Evolutionary conservation across 2,888 invertebrate species (phyloP).

Genomic region (Dione vanillae): DNA sequence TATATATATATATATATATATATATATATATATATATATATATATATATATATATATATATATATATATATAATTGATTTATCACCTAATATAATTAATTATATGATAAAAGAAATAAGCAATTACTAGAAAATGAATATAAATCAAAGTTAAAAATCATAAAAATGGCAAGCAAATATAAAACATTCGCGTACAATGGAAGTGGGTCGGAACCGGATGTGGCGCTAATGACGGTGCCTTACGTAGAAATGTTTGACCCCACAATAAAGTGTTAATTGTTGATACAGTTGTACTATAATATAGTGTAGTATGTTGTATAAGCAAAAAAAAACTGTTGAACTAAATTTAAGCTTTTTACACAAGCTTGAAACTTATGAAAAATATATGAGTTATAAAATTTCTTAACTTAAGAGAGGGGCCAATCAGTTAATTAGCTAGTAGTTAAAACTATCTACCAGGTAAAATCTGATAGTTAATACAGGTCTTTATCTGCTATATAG

Average conservation of each 20-base stretch:
- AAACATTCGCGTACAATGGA: conserved; percentile 50
- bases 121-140: neutral
- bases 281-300: neutral
- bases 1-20: no score
- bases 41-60: no score
- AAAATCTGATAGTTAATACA: no score
- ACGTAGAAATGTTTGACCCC: conserved; percentile 23
- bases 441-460: no score
- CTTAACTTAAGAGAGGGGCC: no score
- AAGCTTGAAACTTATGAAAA: neutral
- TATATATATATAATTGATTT: no score
- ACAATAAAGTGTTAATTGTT: conserved; percentile 30
- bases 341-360: neutral
- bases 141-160: conserved; percentile 41
- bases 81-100: no score
- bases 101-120: neutral
- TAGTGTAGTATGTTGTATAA: neutral
- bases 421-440: no score
- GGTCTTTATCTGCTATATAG: no score
- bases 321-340: neutral
- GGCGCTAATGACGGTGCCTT: conserved; percentile 64
- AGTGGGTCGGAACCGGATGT: conserved; percentile 54
- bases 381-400: no score
- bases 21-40: no score
- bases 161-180: conserved; percentile 53